These are phyloP conservation scores for Drosophila cardini DNA, from an alignment of 1,140 invertebrate species.

Conservation along the genomic window DNA sequence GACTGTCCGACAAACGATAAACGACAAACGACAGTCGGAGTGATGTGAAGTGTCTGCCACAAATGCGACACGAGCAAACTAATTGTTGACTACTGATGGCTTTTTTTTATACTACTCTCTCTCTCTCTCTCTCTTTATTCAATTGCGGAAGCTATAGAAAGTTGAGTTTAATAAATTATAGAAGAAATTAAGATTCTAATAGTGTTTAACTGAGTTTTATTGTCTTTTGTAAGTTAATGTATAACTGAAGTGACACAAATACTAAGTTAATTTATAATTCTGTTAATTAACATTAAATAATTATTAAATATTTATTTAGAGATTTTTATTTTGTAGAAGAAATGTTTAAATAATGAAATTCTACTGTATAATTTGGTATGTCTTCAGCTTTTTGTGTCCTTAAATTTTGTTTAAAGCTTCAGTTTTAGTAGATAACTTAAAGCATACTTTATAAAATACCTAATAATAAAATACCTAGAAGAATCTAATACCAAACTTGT, in stretches of 20 bases:
- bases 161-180: constrained; percentile 10
- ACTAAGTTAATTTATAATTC: too few relatives aligned
- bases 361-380: too few relatives aligned
- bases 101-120: background rate
- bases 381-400: too few relatives aligned
- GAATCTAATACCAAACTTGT: constrained; percentile 47
- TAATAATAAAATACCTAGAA: constrained; percentile 22
- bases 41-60: constrained; percentile 57
- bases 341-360: too few relatives aligned
- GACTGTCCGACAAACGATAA: constrained; percentile 42
- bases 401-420: too few relatives aligned
- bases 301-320: too few relatives aligned
- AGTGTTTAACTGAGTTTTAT: background rate
- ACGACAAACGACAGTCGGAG: constrained; percentile 44
- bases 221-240: background rate
- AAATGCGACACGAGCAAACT: constrained; percentile 60
- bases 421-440: too few relatives aligned
- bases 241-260: too few relatives aligned
- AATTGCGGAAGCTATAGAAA: constrained; percentile 41
- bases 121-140: constrained; percentile 8
- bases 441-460: too few relatives aligned
- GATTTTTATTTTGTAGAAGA: too few relatives aligned
- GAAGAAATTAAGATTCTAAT: background rate
- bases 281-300: too few relatives aligned
- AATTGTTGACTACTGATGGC: constrained; percentile 51